These are phyloP conservation scores for Anolis sagrei DNA, from an alignment of 2,113 vertebrate genomes.

Conservation along the genomic window DNA sequence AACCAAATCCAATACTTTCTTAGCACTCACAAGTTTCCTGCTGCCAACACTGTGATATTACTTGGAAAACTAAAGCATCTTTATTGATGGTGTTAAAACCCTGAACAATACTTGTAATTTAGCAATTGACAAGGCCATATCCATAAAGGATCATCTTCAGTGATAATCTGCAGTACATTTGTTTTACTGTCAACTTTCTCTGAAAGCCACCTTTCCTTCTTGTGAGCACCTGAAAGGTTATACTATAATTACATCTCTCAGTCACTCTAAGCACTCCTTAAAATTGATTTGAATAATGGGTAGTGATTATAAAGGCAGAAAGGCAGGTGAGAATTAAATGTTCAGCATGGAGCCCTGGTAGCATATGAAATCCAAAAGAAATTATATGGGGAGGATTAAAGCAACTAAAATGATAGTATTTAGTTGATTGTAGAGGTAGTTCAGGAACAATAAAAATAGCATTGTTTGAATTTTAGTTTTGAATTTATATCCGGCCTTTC, in stretches of 20 bases:
- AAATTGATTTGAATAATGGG: conserved; percentile 70
- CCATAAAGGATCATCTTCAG: conserved; percentile 57
- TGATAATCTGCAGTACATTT: conserved; percentile 71
- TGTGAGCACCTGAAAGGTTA: conserved; percentile 74
- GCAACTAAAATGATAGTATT: conserved; percentile 14
- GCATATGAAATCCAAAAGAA: conserved; percentile 40
- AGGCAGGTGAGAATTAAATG: conserved; percentile 77
- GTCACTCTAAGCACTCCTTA: conserved; percentile 77
- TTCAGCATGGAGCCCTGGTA: conserved; percentile 51
- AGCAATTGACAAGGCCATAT: conserved; percentile 56
- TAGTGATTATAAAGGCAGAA: conserved; percentile 72
- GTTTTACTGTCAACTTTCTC: conserved; percentile 54
- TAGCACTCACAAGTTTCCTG: conserved; percentile 16
- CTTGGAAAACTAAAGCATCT: neutral
- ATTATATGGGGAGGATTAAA: conserved; percentile 43
- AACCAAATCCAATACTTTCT: conserved; percentile 19
- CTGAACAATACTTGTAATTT: conserved; percentile 43
- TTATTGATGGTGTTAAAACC: conserved; percentile 24
- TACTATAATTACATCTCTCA: conserved; percentile 81
- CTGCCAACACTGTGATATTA: conserved; percentile 16
- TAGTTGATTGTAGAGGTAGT: neutral
- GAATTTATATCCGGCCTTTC: neutral
- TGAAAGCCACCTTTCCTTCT: conserved; percentile 63
- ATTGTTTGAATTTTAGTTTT: neutral
- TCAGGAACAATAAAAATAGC: neutral